A percentile compares a stretch with the other conserved stretches of the same genome.
These are phyloP conservation scores for Stigmatopora nigra DNA, from an alignment of 2,113 vertebrate species.

Conservation along the genomic window DNA sequence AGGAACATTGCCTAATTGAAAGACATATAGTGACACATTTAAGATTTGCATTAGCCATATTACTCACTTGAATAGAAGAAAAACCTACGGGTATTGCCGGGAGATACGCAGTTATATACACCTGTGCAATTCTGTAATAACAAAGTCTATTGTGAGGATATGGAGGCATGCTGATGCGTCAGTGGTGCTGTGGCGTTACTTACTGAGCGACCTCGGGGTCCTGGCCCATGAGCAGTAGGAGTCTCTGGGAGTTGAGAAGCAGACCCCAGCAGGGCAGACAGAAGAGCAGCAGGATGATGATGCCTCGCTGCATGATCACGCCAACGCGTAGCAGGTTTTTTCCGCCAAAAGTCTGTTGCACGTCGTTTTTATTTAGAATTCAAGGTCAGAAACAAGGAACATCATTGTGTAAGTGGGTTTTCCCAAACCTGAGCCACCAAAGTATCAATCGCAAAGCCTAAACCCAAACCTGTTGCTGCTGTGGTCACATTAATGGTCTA, in stretches of 20 bases:
- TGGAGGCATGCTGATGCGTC: neutral
- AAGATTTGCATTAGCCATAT: neutral
- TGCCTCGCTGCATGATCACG: conserved; percentile 78
- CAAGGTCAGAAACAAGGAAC: too few species aligned
- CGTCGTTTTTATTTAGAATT: conserved; percentile 19
- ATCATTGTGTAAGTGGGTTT: neutral
- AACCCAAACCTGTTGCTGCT: conserved; percentile 76
- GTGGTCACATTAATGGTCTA: conserved; percentile 82
- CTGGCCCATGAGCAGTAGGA: conserved; percentile 78
- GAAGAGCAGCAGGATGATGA: conserved; percentile 79
- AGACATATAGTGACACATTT: conserved; percentile 9
- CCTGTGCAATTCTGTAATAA: conserved; percentile 78
- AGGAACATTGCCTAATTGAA: conserved; percentile 77
- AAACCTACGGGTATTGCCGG: conserved; percentile 88
- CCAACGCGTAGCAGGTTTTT: conserved; percentile 80
- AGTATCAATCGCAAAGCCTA: conserved; percentile 83
- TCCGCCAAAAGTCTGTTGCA: conserved; percentile 76
- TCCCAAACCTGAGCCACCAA: conserved; percentile 84
- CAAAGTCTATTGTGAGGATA: neutral
- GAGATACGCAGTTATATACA: conserved; percentile 81
- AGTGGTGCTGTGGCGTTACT: neutral
- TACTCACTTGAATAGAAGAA: neutral
- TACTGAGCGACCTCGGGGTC: conserved; percentile 80
- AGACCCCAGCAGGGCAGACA: conserved; percentile 88
- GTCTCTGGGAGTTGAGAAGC: conserved; percentile 78